A percentile compares a stretch with the other conserved stretches of the same genome.
These are phyloP conservation scores for Cepphus grylle DNA, from an alignment of 2,113 vertebrate species.

Conservation along the genomic window DNA sequence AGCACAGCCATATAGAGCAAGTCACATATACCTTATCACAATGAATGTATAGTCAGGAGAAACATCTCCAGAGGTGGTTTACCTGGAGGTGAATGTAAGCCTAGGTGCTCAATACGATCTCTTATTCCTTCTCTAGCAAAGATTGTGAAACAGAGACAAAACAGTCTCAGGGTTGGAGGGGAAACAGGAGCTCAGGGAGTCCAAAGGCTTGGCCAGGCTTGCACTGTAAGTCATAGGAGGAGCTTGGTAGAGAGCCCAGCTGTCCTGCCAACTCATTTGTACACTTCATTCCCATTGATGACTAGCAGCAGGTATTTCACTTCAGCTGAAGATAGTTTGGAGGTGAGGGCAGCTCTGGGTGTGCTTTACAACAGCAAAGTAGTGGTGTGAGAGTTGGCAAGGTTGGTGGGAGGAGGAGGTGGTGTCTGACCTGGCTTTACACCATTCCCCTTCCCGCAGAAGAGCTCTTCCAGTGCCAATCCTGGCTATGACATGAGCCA, in stretches of 20 bases:
- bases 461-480: too few species aligned
- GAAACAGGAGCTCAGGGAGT: neutral
- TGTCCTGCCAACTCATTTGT: neutral
- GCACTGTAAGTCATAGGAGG: neutral
- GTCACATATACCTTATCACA: neutral
- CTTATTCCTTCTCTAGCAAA: neutral
- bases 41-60: neutral
- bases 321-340: neutral
- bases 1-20: neutral
- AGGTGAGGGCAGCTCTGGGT: neutral
- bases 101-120: too few species aligned
- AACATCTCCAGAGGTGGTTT: neutral
- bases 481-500: neutral
- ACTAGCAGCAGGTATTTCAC: neutral
- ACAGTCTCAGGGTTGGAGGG: neutral
- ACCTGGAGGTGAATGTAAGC: neutral
- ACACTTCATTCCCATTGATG: neutral
- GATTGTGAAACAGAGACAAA: neutral
- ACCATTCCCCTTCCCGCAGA: neutral
- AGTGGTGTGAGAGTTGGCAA: neutral
- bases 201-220: neutral
- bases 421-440: neutral
- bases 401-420: neutral
- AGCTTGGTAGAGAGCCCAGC: neutral
- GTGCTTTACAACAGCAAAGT: neutral